A percentile compares a stretch with the other conserved stretches of the same genome.
Evolutionary conservation across 2,888 invertebrate species (phyloP).

Genomic region (Stenotaenia linearis): DNA sequence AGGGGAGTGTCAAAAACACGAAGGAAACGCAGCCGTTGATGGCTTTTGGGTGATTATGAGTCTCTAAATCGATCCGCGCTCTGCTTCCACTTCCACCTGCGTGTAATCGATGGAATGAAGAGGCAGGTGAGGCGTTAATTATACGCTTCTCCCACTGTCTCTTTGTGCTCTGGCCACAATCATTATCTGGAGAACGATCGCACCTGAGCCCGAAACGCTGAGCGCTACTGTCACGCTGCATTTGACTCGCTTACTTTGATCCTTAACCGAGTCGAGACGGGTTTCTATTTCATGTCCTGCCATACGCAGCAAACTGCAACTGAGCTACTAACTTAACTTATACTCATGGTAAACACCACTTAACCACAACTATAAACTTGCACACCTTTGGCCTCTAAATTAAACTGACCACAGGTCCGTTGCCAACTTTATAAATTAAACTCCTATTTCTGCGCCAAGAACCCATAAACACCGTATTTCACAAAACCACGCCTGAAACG

Average conservation of each 20-base stretch:
- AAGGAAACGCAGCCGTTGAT: constrained; percentile 11
- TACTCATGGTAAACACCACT: constrained; percentile 8
- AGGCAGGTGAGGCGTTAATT: constrained; percentile 29
- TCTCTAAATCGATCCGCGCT: not conserved
- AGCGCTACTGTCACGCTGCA: constrained; percentile 8
- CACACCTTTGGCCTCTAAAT: constrained; percentile 15
- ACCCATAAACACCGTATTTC: not conserved
- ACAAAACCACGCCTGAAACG: not conserved
- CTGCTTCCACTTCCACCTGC: constrained; percentile 10
- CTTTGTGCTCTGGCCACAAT: constrained; percentile 14
- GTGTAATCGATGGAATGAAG: constrained; percentile 5
- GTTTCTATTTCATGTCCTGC: constrained; percentile 7
- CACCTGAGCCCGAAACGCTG: constrained; percentile 6
- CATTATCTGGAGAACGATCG: constrained; percentile 22
- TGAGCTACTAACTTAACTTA: constrained; percentile 8
- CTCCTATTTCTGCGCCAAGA: not conserved
- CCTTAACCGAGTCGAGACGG: not conserved
- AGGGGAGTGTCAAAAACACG: not conserved
- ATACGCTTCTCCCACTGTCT: constrained; percentile 8
- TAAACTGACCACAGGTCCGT: constrained; percentile 17
- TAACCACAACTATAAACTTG: constrained; percentile 26
- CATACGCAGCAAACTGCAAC: constrained; percentile 11
- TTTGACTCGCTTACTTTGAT: constrained; percentile 24
- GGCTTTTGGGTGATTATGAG: constrained; percentile 24
- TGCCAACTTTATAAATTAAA: constrained; percentile 12